These are phyloP conservation scores for Silurus meridionalis DNA, from an alignment of 2,113 vertebrate species.

Conservation along the genomic window DNA sequence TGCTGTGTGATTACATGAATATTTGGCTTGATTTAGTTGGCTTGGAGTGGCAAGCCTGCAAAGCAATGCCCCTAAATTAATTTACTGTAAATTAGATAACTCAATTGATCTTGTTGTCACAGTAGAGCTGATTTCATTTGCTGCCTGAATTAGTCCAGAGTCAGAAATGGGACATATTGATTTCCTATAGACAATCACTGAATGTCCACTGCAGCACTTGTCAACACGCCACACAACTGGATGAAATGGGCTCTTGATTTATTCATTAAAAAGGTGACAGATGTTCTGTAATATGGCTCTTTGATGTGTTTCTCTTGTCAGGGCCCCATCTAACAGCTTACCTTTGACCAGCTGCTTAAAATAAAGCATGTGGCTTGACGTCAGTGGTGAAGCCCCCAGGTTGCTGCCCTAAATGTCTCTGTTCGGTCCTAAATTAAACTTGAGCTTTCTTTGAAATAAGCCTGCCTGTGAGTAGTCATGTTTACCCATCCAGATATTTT, in stretches of 20 bases:
- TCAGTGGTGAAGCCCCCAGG: slow-evolving; percentile 55
- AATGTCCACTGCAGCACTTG: slow-evolving; percentile 38
- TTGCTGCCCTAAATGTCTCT: slow-evolving; percentile 53
- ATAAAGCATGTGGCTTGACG: slow-evolving; percentile 56
- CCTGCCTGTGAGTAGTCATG: slow-evolving; percentile 24
- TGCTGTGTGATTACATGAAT: slow-evolving; percentile 29
- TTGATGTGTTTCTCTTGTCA: slow-evolving; percentile 3
- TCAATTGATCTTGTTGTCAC: slow-evolving; percentile 51
- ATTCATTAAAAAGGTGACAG: slow-evolving; percentile 25
- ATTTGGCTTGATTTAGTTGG: slow-evolving; percentile 18
- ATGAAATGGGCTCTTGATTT: slow-evolving; percentile 36
- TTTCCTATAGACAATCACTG: slow-evolving; percentile 47
- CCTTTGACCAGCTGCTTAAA: slow-evolving; percentile 59
- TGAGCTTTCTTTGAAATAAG: slow-evolving; percentile 48
- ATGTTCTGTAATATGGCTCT: slow-evolving; percentile 13
- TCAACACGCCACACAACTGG: slow-evolving; percentile 31
- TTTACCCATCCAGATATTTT: slow-evolving; percentile 51
- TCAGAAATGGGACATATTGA: slow-evolving; percentile 53
- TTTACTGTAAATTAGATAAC: slow-evolving; percentile 53
- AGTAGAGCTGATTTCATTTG: slow-evolving; percentile 50
- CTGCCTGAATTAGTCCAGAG: slow-evolving; percentile 51
- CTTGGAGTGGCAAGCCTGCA: slow-evolving; percentile 7
- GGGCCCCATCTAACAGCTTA: slow-evolving; percentile 41
- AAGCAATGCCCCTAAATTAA: slow-evolving; percentile 37
- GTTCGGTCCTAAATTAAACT: slow-evolving; percentile 53